These are phyloP conservation scores for Laticauda colubrina DNA, from an alignment of 2,113 vertebrate genomes.

Conservation along the genomic window DNA sequence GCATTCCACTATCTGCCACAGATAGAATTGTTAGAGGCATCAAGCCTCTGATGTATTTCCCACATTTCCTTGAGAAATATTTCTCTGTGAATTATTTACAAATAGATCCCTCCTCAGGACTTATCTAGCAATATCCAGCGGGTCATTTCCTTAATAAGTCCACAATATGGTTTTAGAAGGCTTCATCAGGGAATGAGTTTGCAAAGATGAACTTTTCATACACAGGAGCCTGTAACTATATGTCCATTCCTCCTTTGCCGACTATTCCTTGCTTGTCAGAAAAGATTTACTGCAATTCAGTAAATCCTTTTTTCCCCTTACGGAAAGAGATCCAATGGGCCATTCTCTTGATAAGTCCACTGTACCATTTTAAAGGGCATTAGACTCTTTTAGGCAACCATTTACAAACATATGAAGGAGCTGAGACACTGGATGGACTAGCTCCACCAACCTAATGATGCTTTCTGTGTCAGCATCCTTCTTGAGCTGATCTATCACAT, in stretches of 20 bases:
- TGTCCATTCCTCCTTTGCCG: neutral
- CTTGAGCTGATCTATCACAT: neutral
- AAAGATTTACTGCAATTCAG: neutral
- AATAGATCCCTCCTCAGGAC: neutral
- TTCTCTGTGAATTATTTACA: constrained; percentile 21
- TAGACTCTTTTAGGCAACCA: neutral
- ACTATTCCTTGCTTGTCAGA: neutral
- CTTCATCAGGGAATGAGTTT: neutral
- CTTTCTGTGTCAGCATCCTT: neutral
- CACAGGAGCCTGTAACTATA: neutral
- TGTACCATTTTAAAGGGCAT: neutral
- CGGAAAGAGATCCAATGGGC: neutral
- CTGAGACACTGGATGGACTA: neutral
- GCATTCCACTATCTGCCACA: neutral
- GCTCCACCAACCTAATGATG: neutral
- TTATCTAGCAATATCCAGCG: neutral
- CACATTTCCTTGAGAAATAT: neutral
- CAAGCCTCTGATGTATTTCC: neutral
- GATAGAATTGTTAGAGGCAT: constrained; percentile 26
- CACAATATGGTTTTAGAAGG: neutral
- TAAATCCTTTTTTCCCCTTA: neutral
- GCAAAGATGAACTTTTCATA: neutral
- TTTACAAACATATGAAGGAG: neutral
- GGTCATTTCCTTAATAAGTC: neutral
- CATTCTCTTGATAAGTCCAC: neutral